Evolutionary conservation across 2,113 vertebrate genomes (phyloP).

Genomic region (Xenopus tropicalis): UCB_Xtro_10.0 CM004449.2:71155001-71155500

Average conservation of each 20-base stretch:
- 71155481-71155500: too few relatives aligned
- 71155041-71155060: slow-evolving; percentile 38
- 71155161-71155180: slow-evolving; percentile 69
- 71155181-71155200: slow-evolving; percentile 52
- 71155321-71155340: background rate
- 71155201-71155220: slow-evolving; percentile 62
- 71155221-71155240: slow-evolving; percentile 60
- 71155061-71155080: background rate
- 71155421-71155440: too few relatives aligned
- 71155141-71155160: slow-evolving; percentile 72
- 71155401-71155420: too few relatives aligned
- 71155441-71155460: too few relatives aligned
- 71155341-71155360: too few relatives aligned
- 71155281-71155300: slow-evolving; percentile 51
- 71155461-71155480: too few relatives aligned
- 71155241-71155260: slow-evolving; percentile 53
- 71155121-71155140: slow-evolving; percentile 66
- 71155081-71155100: background rate
- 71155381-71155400: too few relatives aligned
- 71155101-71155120: slow-evolving; percentile 55
- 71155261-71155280: slow-evolving; percentile 55
- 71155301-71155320: background rate
- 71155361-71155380: too few relatives aligned
- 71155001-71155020: slow-evolving; percentile 51
- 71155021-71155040: slow-evolving; percentile 44